Percentiles rank a stretch among this genome's conserved stretches.
phyloP scores from a whole-genome alignment of 2,888 invertebrate genomes.

The Ochlodes sylvanus region DNA sequence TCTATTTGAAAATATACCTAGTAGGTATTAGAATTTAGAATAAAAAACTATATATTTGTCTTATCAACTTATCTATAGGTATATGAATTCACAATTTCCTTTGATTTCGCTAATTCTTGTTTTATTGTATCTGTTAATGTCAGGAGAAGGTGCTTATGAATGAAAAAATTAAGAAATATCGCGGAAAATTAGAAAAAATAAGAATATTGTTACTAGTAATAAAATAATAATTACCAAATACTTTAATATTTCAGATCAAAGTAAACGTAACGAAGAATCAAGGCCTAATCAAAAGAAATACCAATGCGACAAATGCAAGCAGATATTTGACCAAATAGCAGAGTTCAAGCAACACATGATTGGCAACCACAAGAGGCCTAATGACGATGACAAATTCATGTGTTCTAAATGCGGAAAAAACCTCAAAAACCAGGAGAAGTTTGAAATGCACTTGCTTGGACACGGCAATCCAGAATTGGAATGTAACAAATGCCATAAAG shows the following conservation, averaged over 20 bases:
- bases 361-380: conserved; percentile 52
- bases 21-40: no score
- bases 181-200: no score
- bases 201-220: no score
- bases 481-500: conserved; percentile 74
- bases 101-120: no score
- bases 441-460: conserved; percentile 66
- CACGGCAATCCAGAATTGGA: conserved; percentile 78
- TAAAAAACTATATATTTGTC: no score
- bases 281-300: conserved; percentile 63
- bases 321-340: conserved; percentile 67
- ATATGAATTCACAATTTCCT: no score
- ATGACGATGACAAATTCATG: conserved; percentile 54
- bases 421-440: conserved; percentile 68
- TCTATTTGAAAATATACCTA: no score
- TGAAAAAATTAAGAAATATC: no score
- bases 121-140: no score
- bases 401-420: conserved; percentile 71
- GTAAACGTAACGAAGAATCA: conserved; percentile 10
- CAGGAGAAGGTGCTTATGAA: no score
- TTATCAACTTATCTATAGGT: no score
- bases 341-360: conserved; percentile 69
- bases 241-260: conserved; percentile 49
- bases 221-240: not conserved
- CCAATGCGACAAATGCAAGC: conserved; percentile 76